Base-by-base conservation (phyloP, 2,797 vertebrate species). In the Takifugu ocellatus region DNA sequence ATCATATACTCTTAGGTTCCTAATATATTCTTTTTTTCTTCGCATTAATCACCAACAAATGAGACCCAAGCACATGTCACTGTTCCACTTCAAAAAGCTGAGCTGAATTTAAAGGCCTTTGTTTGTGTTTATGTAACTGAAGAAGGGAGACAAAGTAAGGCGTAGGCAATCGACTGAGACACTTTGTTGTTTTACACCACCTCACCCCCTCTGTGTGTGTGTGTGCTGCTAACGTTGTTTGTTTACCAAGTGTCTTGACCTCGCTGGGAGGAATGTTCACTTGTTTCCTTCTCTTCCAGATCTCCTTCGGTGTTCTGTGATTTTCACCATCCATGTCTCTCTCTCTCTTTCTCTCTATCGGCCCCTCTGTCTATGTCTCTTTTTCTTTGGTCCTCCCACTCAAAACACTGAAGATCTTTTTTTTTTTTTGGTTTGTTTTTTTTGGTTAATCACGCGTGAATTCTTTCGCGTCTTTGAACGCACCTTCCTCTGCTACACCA, bases 101-200 rank as follows among this genome's bases (percentile, higher is more conserved):
- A 61, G 74, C 68, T 72, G 64, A 61, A 87, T 87, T 87, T 84
- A 83, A 84, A 82, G 79, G 80, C 83, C 82, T 83, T 74, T 88
- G 85, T 86, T 87, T 84, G 85, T 85, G 83, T 89, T 88, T 84
- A 85, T 75, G 74, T 87, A 85, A 81, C 78, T 81, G 79, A 79
- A 74, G 85, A 82, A 71, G 77, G 84, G 82, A 87, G 82, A 85
- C 86, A 87, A 84, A 89, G 83, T 83, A 82, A 86, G 82, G 87
- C 82, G 81, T 82, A 81, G 87, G 72, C 85, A 82, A 82, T 82
- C 81, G 82, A 83, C 82, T 72, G 72, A 83, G 83, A 77, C 72
- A 81, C 84, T 84, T 86, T 90, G 86, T 88, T 84, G 87, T 88
- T 75, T 66, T 74, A 78, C 77, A 83, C 81, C 62, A 73, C 74